Evolutionary conservation across 2,888 invertebrate species (phyloP), one percentile per base, ranked within the genome.

Genomic region (Adineta ricciae): DNA sequence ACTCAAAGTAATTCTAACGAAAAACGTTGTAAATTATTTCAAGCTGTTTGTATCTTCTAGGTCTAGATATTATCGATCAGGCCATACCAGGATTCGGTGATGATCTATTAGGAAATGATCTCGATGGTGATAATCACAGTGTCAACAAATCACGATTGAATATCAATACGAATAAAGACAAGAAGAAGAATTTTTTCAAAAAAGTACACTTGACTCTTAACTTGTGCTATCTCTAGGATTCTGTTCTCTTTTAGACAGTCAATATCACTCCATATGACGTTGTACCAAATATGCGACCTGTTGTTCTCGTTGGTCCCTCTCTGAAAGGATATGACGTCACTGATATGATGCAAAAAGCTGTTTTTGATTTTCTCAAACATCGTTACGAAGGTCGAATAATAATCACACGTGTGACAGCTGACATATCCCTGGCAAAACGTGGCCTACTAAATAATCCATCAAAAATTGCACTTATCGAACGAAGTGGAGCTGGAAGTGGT

Each of bases 291-390:
- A 99, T 99, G 98, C 93, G 99, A 90, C 99, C 99, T 85, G 97
- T 99, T 87, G 97, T 99, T 87, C 93, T 99, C 89, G 97, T 99
- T 88, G 99, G 99, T 88, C 99, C 99, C 87, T 97, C 97, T 88
- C 93, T 99, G 89, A 99, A 99, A 92, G 98, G 98, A 88, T 99
- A 99, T 92, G 97, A 99, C 92, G 98, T 99, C 89, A 99, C 99
- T 84, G 99, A 99, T 91, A 99, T 99, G 99, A 99, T 99, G 98
- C 99, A 99, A 92, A 99, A 99, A 92, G 99, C 99, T 88, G 93
- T 99, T 88, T 99, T 99, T 92, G 99, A 99, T 92, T 99, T 95
- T 92, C 93, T 99, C 88, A 99, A 99, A 92, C 96, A 97, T 92
- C 93, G 95, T 88, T 99, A 99, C 91, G 97, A 97, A 92, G 97